Evolutionary conservation across 2,888 invertebrate genomes (phyloP).

Genomic region (Oxycera nigricornis): DNA sequence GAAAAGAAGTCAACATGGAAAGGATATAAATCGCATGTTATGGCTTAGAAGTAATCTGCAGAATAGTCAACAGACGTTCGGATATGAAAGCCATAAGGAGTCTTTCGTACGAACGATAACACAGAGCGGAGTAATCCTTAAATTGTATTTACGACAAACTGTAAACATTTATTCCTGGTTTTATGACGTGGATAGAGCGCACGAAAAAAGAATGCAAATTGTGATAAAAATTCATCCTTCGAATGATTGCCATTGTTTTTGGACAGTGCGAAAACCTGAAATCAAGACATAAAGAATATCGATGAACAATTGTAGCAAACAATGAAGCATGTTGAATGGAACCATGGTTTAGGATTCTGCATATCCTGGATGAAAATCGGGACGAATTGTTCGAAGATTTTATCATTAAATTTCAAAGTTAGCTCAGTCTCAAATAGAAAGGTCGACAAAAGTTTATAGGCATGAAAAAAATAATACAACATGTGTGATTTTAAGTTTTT

Average conservation of each 20-base stretch:
- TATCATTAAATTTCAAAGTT: too few species aligned
- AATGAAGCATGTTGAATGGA: too few species aligned
- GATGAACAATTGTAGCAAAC: too few species aligned
- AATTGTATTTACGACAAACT: conserved; percentile 42
- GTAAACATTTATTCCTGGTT: conserved; percentile 43
- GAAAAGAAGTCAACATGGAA: conserved; percentile 35
- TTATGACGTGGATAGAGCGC: conserved; percentile 43
- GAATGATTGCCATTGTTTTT: neutral
- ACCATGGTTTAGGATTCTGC: too few species aligned
- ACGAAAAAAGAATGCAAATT: conserved; percentile 35
- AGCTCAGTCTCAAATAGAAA: too few species aligned
- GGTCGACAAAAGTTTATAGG: too few species aligned
- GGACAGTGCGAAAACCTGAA: neutral
- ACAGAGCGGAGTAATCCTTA: conserved; percentile 31
- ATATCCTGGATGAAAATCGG: neutral
- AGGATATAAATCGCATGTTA: conserved; percentile 42
- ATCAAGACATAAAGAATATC: too few species aligned
- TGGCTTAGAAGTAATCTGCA: conserved; percentile 42
- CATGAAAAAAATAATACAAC: too few species aligned
- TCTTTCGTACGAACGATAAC: conserved; percentile 15
- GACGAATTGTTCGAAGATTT: too few species aligned
- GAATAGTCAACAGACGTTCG: conserved; percentile 36
- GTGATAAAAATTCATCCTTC: conserved; percentile 31
- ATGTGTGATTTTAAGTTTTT: too few species aligned
- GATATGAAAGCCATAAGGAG: conserved; percentile 33